A percentile compares a stretch with the other conserved stretches of the same genome.
Conservation (phyloP, 2,113 vertebrate genomes). For the Crypturellus undulatus region DNA sequence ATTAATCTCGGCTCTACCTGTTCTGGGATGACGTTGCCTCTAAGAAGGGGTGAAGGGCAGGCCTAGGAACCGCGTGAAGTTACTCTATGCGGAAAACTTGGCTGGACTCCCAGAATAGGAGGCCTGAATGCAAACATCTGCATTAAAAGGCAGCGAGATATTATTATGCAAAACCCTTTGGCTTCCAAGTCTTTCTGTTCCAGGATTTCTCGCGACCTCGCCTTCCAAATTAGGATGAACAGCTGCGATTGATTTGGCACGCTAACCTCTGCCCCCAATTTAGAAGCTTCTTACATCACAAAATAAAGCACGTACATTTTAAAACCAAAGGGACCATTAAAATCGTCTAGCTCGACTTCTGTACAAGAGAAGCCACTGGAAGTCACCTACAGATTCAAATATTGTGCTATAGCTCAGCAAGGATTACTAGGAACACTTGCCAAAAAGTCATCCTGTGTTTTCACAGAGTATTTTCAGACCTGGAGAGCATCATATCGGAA, state of each 20-base stretch:
- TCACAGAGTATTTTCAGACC: too few species aligned
- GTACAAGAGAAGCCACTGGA: not conserved
- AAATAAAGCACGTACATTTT: not conserved
- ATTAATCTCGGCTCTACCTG: slow-evolving; percentile 2
- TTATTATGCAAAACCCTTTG: not conserved
- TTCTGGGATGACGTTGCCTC: not conserved
- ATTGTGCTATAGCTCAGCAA: not conserved
- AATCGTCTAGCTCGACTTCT: not conserved
- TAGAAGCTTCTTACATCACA: not conserved
- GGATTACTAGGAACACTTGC: not conserved
- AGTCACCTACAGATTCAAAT: not conserved
- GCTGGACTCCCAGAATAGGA: not conserved
- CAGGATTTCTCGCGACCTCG: not conserved
- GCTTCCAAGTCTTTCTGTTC: not conserved
- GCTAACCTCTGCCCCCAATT: slow-evolving; percentile 13
- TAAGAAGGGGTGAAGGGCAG: slow-evolving; percentile 7
- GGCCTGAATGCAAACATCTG: not conserved
- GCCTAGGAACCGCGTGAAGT: not conserved
- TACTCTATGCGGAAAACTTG: not conserved
- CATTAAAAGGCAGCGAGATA: not conserved
- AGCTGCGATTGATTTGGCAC: slow-evolving; percentile 13
- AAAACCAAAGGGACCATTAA: not conserved
- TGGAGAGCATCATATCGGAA: not conserved
- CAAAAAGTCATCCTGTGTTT: not conserved
- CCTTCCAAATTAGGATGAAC: not conserved